Evolutionary conservation across 2,113 vertebrate species (phyloP), one percentile per base, ranked within the genome.

Genomic region (human (Homo sapiens)): DNA sequence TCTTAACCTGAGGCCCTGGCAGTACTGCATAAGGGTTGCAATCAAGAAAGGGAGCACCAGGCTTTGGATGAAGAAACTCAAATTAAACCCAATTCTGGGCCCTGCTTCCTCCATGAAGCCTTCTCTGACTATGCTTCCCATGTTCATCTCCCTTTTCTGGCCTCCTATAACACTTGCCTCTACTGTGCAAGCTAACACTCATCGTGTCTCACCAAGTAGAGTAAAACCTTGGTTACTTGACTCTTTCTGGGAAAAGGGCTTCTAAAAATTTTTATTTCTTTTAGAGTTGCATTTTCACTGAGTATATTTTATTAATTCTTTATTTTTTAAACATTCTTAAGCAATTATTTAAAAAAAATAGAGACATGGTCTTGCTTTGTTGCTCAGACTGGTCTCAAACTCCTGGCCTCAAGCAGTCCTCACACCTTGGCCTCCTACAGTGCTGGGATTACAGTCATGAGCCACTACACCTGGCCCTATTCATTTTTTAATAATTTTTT

Each of bases 241-340:
- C 18, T 93, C 30, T 78, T 88, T 76, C 66, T 84, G 78, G 76
- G 32, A 78, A 96, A 95, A 96, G 48, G 20, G 5, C 61, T 64
- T 55, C 20, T 20, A 7, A 20, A 55, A 55, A 20, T 20, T 55
- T 55, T 64, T 64, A 30, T 30, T 64, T 64, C 30, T 64, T 64
- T 64, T 64, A 64, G 61, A 64, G 61, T 64, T 64, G 61, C 5
- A 32, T 64, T 30, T 64, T 64, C 61, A 64, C 61, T 14, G 27
- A 64, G 61, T 64, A 30, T 64, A 64, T 64, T 64, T 64, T 32
- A 64, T 64, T 55, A 20, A 55, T 55, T 55, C 30, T 64, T 59
- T 25, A 23, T 59, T 59, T 23, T 64, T 64, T 14, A 64, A 64
- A 64, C 61, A 64, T 64, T 64, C 61, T 64, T 64, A 64, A 64